Evolutionary conservation across 2,113 vertebrate genomes (phyloP), one percentile per base, ranked within the genome.

Genomic region (Acanthochromis polyacanthus): DNA sequence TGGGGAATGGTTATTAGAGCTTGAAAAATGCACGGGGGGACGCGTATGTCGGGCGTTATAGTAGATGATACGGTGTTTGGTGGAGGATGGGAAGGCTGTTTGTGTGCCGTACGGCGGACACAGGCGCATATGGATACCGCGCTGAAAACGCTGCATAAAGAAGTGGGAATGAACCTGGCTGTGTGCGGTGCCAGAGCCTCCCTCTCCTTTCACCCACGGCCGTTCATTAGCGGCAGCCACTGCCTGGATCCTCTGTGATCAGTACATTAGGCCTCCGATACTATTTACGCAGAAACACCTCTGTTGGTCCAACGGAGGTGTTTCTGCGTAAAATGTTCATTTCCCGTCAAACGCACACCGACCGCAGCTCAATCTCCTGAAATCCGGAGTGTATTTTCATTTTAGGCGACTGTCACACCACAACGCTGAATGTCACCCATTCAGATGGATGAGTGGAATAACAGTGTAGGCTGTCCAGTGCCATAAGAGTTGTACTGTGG

Each of bases 121-220:
- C 45, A 74, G 82, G 75, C 77, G 72, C 80, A 64, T 60, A 46
- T 38, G 66, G 79, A 66, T 58, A 50, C 32, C 66, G 79, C 78
- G 84, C 65, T 72, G 73, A 87, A 88, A 91, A 88, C 75, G 88
- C 89, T 91, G 92, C 87, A 80, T 90, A 86, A 89, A 81, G 84
- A 75, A 68, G 77, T 61, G 67, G 59, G 32, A 71, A 67, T 58
- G 40, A 79, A 84, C 30, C 83, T 74, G 77, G 16, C 71, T 53
- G 52, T 9, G 81, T 6, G 78, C 69, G 48, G 23, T 51, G 60
- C 23, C 20, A 4, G 23, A 45, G 58, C 28, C 71, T 70, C 50
- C 70, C 14, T 43, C 40, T 43, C 40, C 40, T 15, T 15, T 43
- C 40, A 40, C 63, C 55, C 45, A 53, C 38, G 3, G 2, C 46